A percentile compares a stretch with the other conserved stretches of the same genome.
Evolutionary conservation across 2,113 vertebrate species (phyloP).

Genomic region (Cyprinus carpio): DNA sequence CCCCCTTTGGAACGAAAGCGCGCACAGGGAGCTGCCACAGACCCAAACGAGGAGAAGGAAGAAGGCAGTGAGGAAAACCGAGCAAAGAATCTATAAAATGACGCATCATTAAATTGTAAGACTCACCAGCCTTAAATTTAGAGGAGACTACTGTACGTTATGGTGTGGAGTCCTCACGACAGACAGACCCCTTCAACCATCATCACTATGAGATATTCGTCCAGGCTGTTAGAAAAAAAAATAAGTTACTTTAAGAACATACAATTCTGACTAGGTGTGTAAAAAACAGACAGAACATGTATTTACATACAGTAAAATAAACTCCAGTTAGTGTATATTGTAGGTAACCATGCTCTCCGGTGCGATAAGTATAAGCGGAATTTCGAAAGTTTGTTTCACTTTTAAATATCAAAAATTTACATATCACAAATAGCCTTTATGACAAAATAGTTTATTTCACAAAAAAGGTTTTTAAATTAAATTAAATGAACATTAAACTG

Average conservation of each 20-base stretch:
- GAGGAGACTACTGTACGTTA: constrained; percentile 9
- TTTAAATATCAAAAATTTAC: background rate
- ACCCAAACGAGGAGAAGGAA: constrained; percentile 5
- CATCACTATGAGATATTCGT: background rate
- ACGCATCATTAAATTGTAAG: constrained; percentile 31
- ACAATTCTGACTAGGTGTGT: background rate
- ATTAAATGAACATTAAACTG: too few relatives aligned
- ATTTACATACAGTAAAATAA: background rate
- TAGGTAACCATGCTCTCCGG: background rate
- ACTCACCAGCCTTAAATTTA: constrained; percentile 13
- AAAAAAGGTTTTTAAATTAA: background rate
- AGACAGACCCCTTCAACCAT: background rate
- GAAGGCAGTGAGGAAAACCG: background rate
- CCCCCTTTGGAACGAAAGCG: constrained; percentile 73
- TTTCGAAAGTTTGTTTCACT: background rate
- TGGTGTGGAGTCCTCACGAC: background rate
- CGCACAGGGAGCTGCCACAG: constrained; percentile 53
- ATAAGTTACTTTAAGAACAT: background rate
- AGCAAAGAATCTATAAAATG: constrained; percentile 1
- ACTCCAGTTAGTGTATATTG: background rate
- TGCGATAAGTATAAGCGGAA: background rate
- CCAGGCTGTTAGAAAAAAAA: background rate
- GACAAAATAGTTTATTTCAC: background rate
- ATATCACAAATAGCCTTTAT: background rate
- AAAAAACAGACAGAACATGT: background rate